Conservation (phyloP, 2,888 invertebrate species). For the Artemia sinica region DNA sequence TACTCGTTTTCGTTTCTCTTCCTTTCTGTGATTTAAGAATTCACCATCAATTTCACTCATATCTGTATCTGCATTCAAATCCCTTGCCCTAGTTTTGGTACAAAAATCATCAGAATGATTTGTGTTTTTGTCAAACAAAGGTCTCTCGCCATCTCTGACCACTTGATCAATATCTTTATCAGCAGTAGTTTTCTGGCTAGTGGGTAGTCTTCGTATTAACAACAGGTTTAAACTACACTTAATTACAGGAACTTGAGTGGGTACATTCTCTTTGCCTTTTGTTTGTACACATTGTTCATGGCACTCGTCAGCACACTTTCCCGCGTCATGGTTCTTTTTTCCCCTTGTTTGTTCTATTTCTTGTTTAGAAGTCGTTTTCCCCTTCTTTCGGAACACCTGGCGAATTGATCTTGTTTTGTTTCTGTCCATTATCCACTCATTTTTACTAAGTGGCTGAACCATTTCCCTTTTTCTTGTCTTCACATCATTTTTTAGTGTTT, state of each 20-base stretch:
- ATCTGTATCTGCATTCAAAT: neutral
- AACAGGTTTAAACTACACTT: neutral
- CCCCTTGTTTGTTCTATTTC: no score
- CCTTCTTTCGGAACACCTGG: neutral
- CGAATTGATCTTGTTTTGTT: neutral
- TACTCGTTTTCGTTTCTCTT: conserved; percentile 21
- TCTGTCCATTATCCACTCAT: neutral
- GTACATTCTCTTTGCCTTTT: conserved; percentile 2
- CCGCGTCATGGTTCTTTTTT: no score
- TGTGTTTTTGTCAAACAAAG: no score
- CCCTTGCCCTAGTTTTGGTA: neutral
- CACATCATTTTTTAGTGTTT: neutral
- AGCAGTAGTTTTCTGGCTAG: neutral
- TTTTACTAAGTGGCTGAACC: neutral
- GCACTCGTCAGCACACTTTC: no score
- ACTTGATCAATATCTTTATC: neutral
- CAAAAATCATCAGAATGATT: neutral
- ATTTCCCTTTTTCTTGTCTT: no score
- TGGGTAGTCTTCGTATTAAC: neutral
- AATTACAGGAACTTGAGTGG: neutral
- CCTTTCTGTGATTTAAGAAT: conserved; percentile 20
- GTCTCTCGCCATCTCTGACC: no score
- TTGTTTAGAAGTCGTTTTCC: neutral
- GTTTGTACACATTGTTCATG: neutral
- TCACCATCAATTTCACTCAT: neutral